Evolutionary conservation across 2,888 invertebrate genomes (phyloP), one percentile per base, ranked within the genome.

Genomic region (Gastrophysa polygoni): DNA sequence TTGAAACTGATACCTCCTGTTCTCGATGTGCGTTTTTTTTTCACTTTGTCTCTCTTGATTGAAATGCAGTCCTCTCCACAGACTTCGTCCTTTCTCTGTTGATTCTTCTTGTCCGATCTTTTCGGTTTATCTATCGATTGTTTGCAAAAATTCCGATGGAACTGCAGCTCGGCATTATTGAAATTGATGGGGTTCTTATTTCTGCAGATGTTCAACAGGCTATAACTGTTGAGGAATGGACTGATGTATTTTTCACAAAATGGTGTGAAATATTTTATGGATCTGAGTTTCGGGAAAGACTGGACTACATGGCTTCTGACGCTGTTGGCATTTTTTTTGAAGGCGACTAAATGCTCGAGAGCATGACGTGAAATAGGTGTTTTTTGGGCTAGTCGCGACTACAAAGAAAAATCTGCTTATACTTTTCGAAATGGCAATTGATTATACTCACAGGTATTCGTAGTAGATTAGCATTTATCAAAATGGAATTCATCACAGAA

Each of bases 401-500:
- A 47, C 43, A 38, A 43, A 1, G 10, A 11, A 14, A 38, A 43
- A 17, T 21, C 16, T 32, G 14, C 2, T 24, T n/a, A n/a, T n/a
- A n/a, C n/a, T 24, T 43, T 7, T 1, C 24, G 7, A 21, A 32
- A 16, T 17, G 44, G 14, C 6, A 14, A 8, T 32, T 10, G 10
- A 34, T n/a, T 46, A 7, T 38, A 70, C 73, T 73, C 68, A 73
- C 73, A 51, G 71, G 67, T 61, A 67, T 38, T 62, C 69, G 70
- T 32, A 71, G 57, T 32, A 66, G 52, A 57, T 67, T 69, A 38
- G 67, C 69, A 65, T 71, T 71, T 68, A 67, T 71, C 63, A 73
- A 46, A 57, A 72, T 69, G 66, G 73, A 68, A 66, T 67, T 68
- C 71, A 73, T 73, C 67, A 73, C 71, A 69, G 63, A 67, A 70